Evolutionary conservation across 1,140 invertebrate genomes (phyloP).

Genomic region (Arion vulgaris): DNA sequence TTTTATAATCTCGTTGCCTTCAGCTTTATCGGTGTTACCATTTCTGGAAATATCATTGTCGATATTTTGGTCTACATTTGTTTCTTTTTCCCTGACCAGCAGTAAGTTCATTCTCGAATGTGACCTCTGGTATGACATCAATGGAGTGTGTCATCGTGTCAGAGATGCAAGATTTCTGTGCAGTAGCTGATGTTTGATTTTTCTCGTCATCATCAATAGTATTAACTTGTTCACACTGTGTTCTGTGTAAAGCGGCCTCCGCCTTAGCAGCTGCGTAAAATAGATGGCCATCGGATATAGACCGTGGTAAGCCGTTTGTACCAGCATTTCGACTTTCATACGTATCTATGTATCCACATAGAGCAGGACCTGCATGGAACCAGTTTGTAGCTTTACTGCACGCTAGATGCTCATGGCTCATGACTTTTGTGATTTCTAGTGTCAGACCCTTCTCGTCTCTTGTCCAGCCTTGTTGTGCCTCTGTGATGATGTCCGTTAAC

Average conservation of each 20-base stretch:
- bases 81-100: not conserved
- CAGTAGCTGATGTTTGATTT: not conserved
- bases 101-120: not conserved
- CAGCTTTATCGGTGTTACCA: not conserved
- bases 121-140: conserved; percentile 1
- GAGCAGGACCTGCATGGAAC: conserved; percentile 14
- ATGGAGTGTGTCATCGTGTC: not conserved
- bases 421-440: conserved; percentile 25
- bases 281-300: conserved; percentile 17
- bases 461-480: conserved; percentile 27
- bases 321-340: no score
- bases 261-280: not conserved
- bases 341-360: not conserved
- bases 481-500: conserved; percentile 28
- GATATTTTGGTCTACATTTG: no score
- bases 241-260: not conserved
- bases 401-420: conserved; percentile 17
- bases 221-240: not conserved
- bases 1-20: not conserved
- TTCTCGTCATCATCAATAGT: not conserved
- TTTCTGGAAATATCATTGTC: not conserved
- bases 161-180: not conserved
- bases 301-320: not conserved
- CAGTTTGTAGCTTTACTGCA: conserved; percentile 14
- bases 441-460: conserved; percentile 19